These are phyloP conservation scores for Eonycteris spelaea DNA, from an alignment of 2,113 vertebrate species.

Conservation along the genomic window DNA sequence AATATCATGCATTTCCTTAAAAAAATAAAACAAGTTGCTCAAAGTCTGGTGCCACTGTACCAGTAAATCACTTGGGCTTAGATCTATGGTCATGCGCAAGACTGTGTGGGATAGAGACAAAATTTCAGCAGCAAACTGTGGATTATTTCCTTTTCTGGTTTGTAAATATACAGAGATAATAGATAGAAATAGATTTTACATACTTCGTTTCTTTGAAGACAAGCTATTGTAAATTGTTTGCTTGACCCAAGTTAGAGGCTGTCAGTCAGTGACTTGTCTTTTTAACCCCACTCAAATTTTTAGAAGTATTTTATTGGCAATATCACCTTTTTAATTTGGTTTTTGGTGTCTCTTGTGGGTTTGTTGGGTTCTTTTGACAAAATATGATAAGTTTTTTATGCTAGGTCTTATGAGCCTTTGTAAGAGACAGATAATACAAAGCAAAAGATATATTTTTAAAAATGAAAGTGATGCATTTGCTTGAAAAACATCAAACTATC, in stretches of 20 bases:
- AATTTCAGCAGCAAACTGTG: conserved; percentile 4
- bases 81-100: conserved; percentile 69
- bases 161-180: conserved; percentile 18
- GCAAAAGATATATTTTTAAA: neutral
- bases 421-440: conserved; percentile 1
- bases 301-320: neutral
- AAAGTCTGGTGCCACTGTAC: conserved; percentile 74
- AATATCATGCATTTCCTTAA: conserved; percentile 77
- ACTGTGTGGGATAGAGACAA: neutral
- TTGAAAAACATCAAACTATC: conserved; percentile 10
- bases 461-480: conserved; percentile 9
- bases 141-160: neutral
- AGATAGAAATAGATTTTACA: neutral
- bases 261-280: neutral
- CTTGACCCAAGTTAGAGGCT: neutral
- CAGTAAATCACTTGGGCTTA: conserved; percentile 56
- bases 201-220: neutral
- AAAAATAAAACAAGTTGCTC: conserved; percentile 49
- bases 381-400: conserved; percentile 1
- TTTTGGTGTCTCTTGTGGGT: neutral
- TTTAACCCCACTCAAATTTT: conserved; percentile 26
- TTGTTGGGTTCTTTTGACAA: neutral
- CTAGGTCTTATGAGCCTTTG: neutral
- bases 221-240: conserved; percentile 20
- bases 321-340: neutral